Conservation (phyloP, 37 sponge, comb jelly and placozoan species). For the Mnemiopsis leidyi region DNA sequence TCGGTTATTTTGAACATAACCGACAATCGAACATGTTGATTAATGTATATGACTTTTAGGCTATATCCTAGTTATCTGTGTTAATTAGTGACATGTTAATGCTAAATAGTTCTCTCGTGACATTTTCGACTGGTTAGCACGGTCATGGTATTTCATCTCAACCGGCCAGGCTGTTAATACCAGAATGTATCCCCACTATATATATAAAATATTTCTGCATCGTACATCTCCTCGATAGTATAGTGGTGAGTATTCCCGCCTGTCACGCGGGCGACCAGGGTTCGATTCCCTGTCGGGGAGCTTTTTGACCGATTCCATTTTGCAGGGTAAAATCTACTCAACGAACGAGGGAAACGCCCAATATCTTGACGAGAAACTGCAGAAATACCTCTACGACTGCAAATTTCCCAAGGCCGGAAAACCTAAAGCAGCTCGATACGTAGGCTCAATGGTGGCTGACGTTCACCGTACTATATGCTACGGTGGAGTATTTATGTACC, state of each 20-base stretch:
- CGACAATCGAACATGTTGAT: too few species aligned
- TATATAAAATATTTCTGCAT: neutral
- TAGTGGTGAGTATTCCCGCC: conserved; percentile 67
- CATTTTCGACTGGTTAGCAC: too few species aligned
- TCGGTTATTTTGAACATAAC: too few species aligned
- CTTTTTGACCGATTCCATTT: neutral
- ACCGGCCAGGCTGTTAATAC: too few species aligned
- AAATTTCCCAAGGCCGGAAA: conserved; percentile 76
- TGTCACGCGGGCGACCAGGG: conserved; percentile 67
- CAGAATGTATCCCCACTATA: too few species aligned
- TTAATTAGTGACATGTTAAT: too few species aligned
- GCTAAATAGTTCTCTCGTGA: too few species aligned
- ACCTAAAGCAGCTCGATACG: conserved; percentile 89
- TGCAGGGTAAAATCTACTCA: conserved; percentile 92
- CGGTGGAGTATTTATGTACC: conserved; percentile 99
- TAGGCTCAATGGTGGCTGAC: conserved; percentile 99
- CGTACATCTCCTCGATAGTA: conserved; percentile 5
- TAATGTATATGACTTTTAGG: too few species aligned
- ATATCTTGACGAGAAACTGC: conserved; percentile 84
- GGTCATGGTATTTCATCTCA: too few species aligned
- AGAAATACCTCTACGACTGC: conserved; percentile 81
- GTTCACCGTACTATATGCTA: conserved; percentile 96
- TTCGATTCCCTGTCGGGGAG: conserved; percentile 65
- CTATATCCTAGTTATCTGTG: too few species aligned
- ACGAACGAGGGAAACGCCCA: conserved; percentile 93